Percentiles rank a stretch among this genome's conserved stretches.
These are phyloP conservation scores for Seladonia tumulorum DNA, from an alignment of 2,888 invertebrate genomes.

Conservation along the genomic window DNA sequence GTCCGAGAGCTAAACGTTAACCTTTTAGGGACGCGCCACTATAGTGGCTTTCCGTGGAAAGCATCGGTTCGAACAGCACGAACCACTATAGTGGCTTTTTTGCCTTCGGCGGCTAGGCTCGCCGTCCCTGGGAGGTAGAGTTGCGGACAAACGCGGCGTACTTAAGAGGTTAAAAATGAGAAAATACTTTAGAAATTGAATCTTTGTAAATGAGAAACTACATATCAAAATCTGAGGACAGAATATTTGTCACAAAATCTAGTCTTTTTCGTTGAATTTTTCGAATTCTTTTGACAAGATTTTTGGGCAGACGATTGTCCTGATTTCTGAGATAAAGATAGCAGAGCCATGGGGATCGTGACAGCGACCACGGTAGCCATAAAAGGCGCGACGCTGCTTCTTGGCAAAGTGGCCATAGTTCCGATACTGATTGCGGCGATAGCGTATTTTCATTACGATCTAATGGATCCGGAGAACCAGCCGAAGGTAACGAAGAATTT, in stretches of 20 bases:
- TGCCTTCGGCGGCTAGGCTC: too few species aligned
- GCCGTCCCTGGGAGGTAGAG: too few species aligned
- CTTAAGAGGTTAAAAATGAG: too few species aligned
- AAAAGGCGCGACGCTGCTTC: conserved; percentile 89
- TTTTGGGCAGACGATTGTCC: neutral
- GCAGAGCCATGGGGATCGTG: conserved; percentile 78
- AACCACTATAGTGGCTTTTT: too few species aligned
- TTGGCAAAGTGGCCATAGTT: conserved; percentile 89
- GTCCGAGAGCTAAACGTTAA: too few species aligned
- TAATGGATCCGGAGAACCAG: conserved; percentile 93
- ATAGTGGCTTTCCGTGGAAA: too few species aligned
- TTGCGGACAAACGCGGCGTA: too few species aligned
- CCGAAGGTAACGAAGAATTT: conserved; percentile 88
- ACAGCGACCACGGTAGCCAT: conserved; percentile 88
- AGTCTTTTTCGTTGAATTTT: neutral
- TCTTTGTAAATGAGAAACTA: too few species aligned
- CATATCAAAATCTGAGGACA: neutral
- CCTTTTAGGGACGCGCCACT: too few species aligned
- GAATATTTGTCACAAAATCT: neutral
- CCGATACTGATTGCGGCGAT: conserved; percentile 91
- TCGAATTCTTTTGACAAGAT: neutral
- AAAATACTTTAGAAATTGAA: too few species aligned
- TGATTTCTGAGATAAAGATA: neutral
- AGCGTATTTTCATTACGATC: conserved; percentile 93
- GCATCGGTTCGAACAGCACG: too few species aligned